These are phyloP conservation scores for Ovibos moschatus DNA, from an alignment of 2,113 vertebrate species.

Conservation along the genomic window DNA sequence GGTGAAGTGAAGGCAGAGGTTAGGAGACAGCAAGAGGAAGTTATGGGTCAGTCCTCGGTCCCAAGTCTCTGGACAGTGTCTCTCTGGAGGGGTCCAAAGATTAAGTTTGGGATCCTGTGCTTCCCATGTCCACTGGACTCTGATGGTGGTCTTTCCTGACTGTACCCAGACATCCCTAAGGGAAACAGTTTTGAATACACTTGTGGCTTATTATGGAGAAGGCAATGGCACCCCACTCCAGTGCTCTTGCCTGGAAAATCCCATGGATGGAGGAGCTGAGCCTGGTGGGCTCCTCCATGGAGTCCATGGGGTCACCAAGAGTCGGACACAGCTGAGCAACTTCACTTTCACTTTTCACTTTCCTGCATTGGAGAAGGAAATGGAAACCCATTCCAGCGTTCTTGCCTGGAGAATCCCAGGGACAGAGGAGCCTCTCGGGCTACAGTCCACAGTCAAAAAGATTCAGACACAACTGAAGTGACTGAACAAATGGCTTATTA, in stretches of 20 bases:
- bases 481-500: neutral
- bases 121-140: neutral
- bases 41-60: neutral
- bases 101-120: neutral
- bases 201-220: neutral
- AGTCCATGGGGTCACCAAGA: neutral
- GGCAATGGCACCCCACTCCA: neutral
- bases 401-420: neutral
- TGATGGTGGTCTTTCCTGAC: neutral
- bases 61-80: neutral
- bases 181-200: neutral
- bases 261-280: neutral
- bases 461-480: neutral
- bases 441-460: neutral
- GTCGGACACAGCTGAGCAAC: too few species aligned
- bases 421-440: neutral
- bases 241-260: neutral
- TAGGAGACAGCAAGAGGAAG: neutral
- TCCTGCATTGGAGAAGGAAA: too few species aligned
- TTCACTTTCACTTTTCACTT: too few species aligned
- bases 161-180: neutral
- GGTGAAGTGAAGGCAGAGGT: neutral
- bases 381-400: neutral
- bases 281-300: neutral
- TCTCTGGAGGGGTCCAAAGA: neutral